Evolutionary conservation across 2,113 vertebrate species (phyloP), one percentile per base, ranked within the genome.

Genomic region (Neodontobutis hainanensis): DNA sequence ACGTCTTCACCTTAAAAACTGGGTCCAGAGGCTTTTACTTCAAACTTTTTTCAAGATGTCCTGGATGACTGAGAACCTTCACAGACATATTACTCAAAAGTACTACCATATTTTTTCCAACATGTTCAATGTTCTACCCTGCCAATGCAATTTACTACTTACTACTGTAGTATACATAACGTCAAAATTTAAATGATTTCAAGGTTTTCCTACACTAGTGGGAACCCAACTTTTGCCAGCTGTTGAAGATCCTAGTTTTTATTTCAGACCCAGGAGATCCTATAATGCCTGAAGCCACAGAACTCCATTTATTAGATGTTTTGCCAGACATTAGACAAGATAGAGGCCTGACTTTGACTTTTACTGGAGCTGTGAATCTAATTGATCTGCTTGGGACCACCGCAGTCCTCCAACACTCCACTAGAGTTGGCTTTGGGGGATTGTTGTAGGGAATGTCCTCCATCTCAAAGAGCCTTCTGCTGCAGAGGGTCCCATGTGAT

Each of bases 201-300:
- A 55, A 55, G 52, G 52, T 36, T 34, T 55, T 36, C 12, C 32
- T n/a, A 34, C 12, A 55, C 52, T 34, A 36, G 52, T 55, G 52
- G 52, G 52, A 55, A 36, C 35, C 52, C 52, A n/a, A 34, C 52
- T n/a, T 36, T 34, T 55, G 52, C 36, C 52, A 55, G 52, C 52
- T 55, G 52, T 55, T 14, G 6, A 55, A 55, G 32, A 36, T 55
- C 14, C 7, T 8, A n/a, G 34, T 55, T 15, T 55, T 45, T 55
- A 14, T 34, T 38, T 55, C 34, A 14, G 34, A 55, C 52, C 52
- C 52, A 8, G 52, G 52, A 55, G 52, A 34, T 34, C 7, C 11
- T n/a, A n/a, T n/a, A 12, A 36, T n/a, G 52, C 34, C 52, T n/a
- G 52, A 36, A 36, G 52, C 52, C 52, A 55, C 32, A 55, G 32